Evolutionary conservation across 2,888 invertebrate genomes (phyloP).

Genomic region (Ornithoptera alexandrae): DNA sequence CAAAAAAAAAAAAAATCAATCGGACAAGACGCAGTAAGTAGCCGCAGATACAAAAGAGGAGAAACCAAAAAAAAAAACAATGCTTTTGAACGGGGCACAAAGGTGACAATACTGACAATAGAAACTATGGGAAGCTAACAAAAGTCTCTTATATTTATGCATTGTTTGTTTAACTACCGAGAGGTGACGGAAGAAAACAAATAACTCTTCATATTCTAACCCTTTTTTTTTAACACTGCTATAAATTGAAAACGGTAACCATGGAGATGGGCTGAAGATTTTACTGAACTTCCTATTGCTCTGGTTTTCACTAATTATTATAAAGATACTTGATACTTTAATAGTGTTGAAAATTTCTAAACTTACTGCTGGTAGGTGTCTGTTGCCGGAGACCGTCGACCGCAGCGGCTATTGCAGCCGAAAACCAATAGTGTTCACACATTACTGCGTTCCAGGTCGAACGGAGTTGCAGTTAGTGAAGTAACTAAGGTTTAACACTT

Average conservation of each 20-base stretch:
- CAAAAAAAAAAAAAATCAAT: constrained; percentile 46
- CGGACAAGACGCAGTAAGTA: constrained; percentile 57
- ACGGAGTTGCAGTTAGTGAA: too few relatives aligned
- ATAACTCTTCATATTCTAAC: constrained; percentile 56
- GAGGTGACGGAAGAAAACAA: constrained; percentile 75
- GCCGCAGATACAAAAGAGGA: constrained; percentile 44
- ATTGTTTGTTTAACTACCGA: constrained; percentile 74
- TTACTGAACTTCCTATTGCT: constrained; percentile 32
- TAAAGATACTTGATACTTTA: constrained; percentile 72
- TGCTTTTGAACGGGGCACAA: constrained; percentile 53
- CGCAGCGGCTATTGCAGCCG: too few relatives aligned
- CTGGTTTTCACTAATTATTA: constrained; percentile 67
- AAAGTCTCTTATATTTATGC: constrained; percentile 68
- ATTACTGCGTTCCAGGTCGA: too few relatives aligned
- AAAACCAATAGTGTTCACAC: too few relatives aligned
- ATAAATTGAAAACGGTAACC: constrained; percentile 31
- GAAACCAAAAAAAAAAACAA: constrained; percentile 53
- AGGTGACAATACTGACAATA: constrained; percentile 72
- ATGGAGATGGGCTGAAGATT: constrained; percentile 16
- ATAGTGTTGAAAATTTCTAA: neutral
- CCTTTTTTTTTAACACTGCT: constrained; percentile 52
- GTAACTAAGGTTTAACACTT: too few relatives aligned
- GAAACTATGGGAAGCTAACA: constrained; percentile 64
- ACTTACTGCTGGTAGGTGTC: too few relatives aligned
- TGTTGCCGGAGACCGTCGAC: too few relatives aligned